Evolutionary conservation across 2,888 invertebrate species (phyloP).

Genomic region (Cantharis rustica): DNA sequence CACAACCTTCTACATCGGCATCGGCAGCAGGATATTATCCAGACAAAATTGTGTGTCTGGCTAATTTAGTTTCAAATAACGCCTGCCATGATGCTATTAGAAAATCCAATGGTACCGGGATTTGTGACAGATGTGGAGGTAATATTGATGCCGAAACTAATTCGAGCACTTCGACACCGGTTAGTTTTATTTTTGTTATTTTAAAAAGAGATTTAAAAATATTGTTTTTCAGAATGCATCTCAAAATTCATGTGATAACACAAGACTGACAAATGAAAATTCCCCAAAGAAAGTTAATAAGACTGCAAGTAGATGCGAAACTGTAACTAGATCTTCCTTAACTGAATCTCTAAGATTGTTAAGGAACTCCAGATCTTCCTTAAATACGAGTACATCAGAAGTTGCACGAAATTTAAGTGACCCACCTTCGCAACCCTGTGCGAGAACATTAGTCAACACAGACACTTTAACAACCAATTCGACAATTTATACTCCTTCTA

Average conservation of each 20-base stretch:
- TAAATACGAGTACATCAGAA: neutral
- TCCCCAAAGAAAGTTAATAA: neutral
- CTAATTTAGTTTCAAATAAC: constrained; percentile 11
- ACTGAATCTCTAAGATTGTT: neutral
- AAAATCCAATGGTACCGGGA: constrained; percentile 8
- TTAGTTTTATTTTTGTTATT: neutral
- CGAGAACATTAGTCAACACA: constrained; percentile 28
- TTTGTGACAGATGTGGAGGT: constrained; percentile 34
- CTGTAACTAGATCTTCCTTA: neutral
- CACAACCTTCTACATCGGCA: neutral
- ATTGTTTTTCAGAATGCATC: neutral
- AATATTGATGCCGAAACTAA: constrained; percentile 10
- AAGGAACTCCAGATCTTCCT: neutral
- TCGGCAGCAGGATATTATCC: neutral
- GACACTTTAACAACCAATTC: constrained; percentile 38
- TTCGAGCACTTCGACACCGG: neutral
- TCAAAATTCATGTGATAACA: neutral
- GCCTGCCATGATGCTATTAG: neutral
- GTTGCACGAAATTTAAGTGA: neutral
- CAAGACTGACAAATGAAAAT: constrained; percentile 7
- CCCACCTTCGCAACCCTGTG: constrained; percentile 11
- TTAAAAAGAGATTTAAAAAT: neutral
- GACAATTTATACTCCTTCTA: constrained; percentile 40
- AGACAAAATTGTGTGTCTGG: constrained; percentile 15
- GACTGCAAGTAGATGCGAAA: neutral